Base-by-base conservation (phyloP, 2,888 invertebrate genomes). In the Tupiocoris notatus region DNA sequence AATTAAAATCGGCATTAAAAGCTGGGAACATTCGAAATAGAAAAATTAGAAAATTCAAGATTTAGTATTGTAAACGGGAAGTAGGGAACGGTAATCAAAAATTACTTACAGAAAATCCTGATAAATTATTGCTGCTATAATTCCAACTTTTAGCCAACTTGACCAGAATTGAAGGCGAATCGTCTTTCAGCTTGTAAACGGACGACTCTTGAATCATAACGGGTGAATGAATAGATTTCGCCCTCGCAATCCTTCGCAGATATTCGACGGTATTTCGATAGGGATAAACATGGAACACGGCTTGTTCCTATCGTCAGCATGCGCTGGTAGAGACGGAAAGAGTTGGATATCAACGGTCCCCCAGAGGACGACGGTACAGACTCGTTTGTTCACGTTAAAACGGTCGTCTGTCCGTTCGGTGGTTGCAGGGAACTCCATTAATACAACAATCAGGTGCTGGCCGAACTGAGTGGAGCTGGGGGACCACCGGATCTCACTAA, bases 401-500 rank as follows among this genome's bases (percentile, higher is more conserved):
- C 39, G 39, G 39, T 39, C 39, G 39, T 7, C 39, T 12, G 39
- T 39, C 39, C 39, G 12, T n/a, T n/a, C n/a, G n/a, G n/a, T n/a
- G n/a, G 57, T 22, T 58, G 12, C 7, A 23, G 21, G 3, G 17
- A 59, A 57, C 25, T 58, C 70, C 70, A 70, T 70, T 70, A 70
- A 70, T 70, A 70, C 70, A 39, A 70, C 70, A 70, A 70, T 70
- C 70, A 70, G 61, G 70, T 70, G 70, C 70, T 58, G 24, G 23
- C 18, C 59, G 58, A 12, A 12, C 39, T 12, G 39, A 39, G 39
- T 39, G 39, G 39, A 39, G 39, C 39, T 12, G 39, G 39, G 39
- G 39, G 39, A 39, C 39, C 12, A 39, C 6, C 39, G 39, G 39
- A 39, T 39, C 39, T 12, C 39, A 18, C 70, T 59, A 70, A 70